Evolutionary conservation across 2,888 invertebrate species (phyloP), one percentile per base, ranked within the genome.

Genomic region (Calameuta pallipes): DNA sequence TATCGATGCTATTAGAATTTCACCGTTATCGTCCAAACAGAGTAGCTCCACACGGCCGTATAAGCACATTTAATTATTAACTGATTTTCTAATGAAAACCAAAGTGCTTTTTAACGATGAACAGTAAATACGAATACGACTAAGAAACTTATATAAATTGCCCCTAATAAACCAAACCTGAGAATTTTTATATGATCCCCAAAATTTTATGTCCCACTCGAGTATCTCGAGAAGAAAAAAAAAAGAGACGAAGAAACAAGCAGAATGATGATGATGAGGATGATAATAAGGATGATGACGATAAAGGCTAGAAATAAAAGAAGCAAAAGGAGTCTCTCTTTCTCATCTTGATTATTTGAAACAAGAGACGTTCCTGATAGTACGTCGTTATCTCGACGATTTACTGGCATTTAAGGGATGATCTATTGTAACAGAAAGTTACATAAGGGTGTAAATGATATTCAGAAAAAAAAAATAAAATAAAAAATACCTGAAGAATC

Each of bases 11-110:
- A 33, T 37, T 76, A 73, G 37, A 76, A 73, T 71, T 36, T 69
- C 41, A 41, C 15, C 73, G n/a, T 41, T 76, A 76, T 76, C 71
- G 23, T 6, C 71, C 71, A 71, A 33, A 15, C 4, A 9, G 33
- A 71, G 30, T 71, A 71, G 12, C 30, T 31, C 4, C 12, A 30
- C 76, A 13, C 23, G 30, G 36, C 9, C 41, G 6, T 4, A 23
- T 23, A 23, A 56, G 41, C 6, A 23, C 41, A 23, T n/a, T 73
- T 73, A 33, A 37, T 73, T 76, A 76, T 73, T 76, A 30, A 76
- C 71, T n/a, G 31, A 76, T 76, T 76, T 36, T 23, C 37, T 76
- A 76, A 69, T 71, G 6, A 76, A 76, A 71, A 71, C 13, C 31
- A 34, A 71, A 76, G 71, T 71, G 71, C 34, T 34, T 76, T 71